phyloP scores from a whole-genome alignment of 2,113 vertebrate genomes.

The Physeter macrocephalus region DNA sequence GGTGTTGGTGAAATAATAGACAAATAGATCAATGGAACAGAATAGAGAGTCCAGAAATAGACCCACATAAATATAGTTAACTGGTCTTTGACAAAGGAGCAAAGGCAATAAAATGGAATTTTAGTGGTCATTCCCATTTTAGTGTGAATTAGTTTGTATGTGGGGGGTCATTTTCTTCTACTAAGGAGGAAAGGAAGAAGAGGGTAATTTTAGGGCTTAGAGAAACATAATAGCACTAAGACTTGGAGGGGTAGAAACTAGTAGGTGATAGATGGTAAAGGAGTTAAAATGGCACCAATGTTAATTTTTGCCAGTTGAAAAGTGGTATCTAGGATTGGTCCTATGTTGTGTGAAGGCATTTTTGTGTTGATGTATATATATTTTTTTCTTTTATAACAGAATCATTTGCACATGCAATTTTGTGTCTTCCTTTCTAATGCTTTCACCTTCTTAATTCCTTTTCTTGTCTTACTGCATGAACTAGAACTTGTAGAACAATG shows the following conservation, averaged over 20 bases:
- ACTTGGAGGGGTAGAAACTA: not conserved
- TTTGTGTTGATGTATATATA: not conserved
- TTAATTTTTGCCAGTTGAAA: not conserved
- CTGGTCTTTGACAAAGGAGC: not conserved
- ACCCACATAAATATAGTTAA: not conserved
- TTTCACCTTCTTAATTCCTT: not conserved
- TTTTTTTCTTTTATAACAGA: not conserved
- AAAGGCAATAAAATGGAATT: not conserved
- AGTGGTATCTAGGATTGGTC: not conserved
- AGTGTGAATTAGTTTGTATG: not conserved
- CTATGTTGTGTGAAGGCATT: not conserved
- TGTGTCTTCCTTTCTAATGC: not conserved
- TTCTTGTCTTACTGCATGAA: not conserved
- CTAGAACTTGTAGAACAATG: not conserved
- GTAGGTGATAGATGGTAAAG: not conserved
- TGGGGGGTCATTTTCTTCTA: not conserved
- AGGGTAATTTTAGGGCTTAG: not conserved
- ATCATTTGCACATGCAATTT: not conserved
- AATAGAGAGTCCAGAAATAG: not conserved
- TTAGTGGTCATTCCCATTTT: not conserved
- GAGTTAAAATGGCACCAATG: not conserved
- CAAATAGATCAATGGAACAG: not conserved
- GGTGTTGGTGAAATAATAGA: not conserved
- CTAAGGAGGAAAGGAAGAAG: not conserved
- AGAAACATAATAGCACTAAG: not conserved